Percentiles rank a stretch among this genome's conserved stretches.
Evolutionary conservation across 2,888 invertebrate genomes (phyloP).

Genomic region (Scrobipalpa costella): DNA sequence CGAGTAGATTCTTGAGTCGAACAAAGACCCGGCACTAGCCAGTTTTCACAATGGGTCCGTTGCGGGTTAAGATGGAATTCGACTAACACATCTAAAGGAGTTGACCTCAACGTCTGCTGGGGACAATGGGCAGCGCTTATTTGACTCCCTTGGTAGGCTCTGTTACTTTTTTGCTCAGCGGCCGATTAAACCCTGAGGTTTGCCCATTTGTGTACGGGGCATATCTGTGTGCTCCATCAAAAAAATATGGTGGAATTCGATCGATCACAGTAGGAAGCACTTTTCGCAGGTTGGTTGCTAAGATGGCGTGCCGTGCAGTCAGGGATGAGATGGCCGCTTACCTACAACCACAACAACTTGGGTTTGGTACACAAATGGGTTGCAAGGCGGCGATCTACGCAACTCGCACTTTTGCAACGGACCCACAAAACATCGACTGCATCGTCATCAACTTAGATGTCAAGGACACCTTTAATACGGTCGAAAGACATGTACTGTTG

Average conservation of each 20-base stretch:
- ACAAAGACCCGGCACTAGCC: neutral
- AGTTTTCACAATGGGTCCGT: conserved; percentile 16
- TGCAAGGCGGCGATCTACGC: conserved; percentile 3
- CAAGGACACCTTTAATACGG: conserved; percentile 19
- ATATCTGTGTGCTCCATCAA: conserved; percentile 3
- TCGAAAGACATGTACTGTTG: conserved; percentile 19
- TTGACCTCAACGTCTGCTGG: neutral
- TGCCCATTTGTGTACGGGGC: conserved; percentile 20
- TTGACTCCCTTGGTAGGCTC: neutral
- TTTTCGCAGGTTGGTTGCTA: conserved; percentile 8
- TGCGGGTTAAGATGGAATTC: conserved; percentile 10
- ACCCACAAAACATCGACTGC: neutral
- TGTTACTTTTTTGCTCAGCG: conserved; percentile 14
- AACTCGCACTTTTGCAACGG: neutral
- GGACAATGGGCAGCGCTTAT: neutral
- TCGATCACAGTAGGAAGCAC: conserved; percentile 16
- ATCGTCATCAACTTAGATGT: conserved; percentile 21
- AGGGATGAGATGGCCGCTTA: conserved; percentile 1
- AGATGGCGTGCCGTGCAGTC: conserved; percentile 13
- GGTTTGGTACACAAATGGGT: conserved; percentile 14
- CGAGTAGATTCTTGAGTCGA: no score
- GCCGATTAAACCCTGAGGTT: conserved; percentile 4
- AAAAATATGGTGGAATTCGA: conserved; percentile 19
- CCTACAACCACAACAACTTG: conserved; percentile 9
- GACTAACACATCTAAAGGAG: conserved; percentile 16